phyloP scores from a whole-genome alignment of 1,140 invertebrate species.

The Drosophila lacertosa region DNA sequence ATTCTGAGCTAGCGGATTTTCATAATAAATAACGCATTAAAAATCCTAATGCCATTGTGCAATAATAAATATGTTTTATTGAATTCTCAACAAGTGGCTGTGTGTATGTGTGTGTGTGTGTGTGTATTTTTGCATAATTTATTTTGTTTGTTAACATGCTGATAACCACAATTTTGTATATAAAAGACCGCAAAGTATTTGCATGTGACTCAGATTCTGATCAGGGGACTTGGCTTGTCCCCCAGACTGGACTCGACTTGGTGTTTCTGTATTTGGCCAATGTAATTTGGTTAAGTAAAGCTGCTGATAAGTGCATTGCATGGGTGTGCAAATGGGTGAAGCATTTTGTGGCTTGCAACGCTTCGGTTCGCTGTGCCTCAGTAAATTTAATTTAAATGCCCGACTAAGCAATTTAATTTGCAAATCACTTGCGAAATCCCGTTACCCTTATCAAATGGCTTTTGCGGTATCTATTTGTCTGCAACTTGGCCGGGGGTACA shows the following conservation, averaged over 20 bases:
- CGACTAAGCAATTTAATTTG: slow-evolving; percentile 61
- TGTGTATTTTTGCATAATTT: slow-evolving; percentile 72
- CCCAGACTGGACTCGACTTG: not conserved
- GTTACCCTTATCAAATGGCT: not conserved
- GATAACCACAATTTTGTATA: slow-evolving; percentile 58
- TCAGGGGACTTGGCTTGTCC: not conserved
- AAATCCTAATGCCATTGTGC: slow-evolving; percentile 71
- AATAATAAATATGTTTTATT: slow-evolving; percentile 55
- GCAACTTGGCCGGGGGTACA: no score
- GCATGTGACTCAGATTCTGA: slow-evolving; percentile 19
- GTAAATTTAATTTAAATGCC: slow-evolving; percentile 53
- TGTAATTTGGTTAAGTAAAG: slow-evolving; percentile 71
- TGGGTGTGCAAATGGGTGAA: slow-evolving; percentile 33
- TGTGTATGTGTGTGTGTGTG: slow-evolving; percentile 1
- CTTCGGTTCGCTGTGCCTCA: slow-evolving; percentile 25
- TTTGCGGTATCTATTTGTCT: no score
- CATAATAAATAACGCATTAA: slow-evolving; percentile 79
- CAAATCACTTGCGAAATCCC: slow-evolving; percentile 11
- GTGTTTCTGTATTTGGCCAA: slow-evolving; percentile 8
- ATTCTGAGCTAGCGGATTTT: slow-evolving; percentile 76
- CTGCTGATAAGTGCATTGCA: slow-evolving; percentile 50
- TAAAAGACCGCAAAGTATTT: slow-evolving; percentile 58
- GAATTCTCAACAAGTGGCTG: slow-evolving; percentile 65
- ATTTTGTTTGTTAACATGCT: slow-evolving; percentile 61
- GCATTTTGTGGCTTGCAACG: slow-evolving; percentile 36